These are phyloP conservation scores for Enoplosus armatus DNA, from an alignment of 2,797 vertebrate genomes.

Conservation along the genomic window DNA sequence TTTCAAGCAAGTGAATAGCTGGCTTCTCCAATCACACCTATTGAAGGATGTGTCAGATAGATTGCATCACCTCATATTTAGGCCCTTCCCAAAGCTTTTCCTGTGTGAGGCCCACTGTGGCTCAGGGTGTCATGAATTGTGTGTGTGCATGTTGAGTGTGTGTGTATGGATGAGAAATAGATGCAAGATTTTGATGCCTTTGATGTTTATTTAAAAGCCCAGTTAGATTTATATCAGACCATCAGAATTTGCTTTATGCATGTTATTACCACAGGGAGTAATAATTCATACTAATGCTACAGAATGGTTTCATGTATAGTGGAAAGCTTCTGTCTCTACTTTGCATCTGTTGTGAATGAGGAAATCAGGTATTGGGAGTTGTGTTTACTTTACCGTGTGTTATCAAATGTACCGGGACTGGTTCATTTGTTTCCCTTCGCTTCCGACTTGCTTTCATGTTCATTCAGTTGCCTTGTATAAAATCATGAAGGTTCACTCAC, in stretches of 20 bases:
- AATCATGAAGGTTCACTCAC: neutral
- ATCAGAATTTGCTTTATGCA: constrained; percentile 39
- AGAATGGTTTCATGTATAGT: constrained; percentile 17
- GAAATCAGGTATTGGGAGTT: neutral
- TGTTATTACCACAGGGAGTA: constrained; percentile 42
- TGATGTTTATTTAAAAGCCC: constrained; percentile 68
- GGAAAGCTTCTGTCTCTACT: constrained; percentile 3
- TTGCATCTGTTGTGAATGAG: constrained; percentile 21
- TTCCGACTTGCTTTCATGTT: neutral
- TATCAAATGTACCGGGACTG: neutral
- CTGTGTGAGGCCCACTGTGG: constrained; percentile 30
- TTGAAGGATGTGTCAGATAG: constrained; percentile 67
- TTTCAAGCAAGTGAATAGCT: constrained; percentile 46
- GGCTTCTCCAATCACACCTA: constrained; percentile 62
- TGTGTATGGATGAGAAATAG: constrained; percentile 23
- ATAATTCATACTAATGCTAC: constrained; percentile 42
- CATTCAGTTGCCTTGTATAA: neutral
- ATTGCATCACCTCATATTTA: constrained; percentile 74
- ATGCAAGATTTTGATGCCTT: constrained; percentile 48
- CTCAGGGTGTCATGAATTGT: constrained; percentile 15
- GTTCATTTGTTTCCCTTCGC: neutral
- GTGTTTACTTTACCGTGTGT: neutral
- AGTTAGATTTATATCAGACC: constrained; percentile 58
- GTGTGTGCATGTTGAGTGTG: neutral
- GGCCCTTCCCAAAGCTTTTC: constrained; percentile 52